Conservation (phyloP, 2,888 invertebrate species). For the Marasmarcha lunaedactyla region DNA sequence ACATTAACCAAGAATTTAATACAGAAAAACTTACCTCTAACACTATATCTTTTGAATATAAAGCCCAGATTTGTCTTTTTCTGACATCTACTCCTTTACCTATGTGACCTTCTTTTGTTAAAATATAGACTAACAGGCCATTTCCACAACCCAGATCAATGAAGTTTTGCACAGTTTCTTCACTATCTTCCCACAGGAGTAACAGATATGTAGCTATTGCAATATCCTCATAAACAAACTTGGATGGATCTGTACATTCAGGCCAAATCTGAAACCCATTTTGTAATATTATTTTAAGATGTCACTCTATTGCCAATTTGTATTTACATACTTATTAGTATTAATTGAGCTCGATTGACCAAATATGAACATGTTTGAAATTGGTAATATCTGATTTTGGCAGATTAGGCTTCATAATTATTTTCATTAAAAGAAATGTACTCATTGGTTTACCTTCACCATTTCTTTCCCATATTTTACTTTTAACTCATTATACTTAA, state of each 20-base stretch:
- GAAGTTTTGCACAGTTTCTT: constrained; percentile 69
- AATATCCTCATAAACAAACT: constrained; percentile 96
- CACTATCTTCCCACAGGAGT: constrained; percentile 77
- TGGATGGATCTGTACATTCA: constrained; percentile 92
- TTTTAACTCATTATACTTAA: constrained; percentile 80
- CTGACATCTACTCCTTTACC: constrained; percentile 90
- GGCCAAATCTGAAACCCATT: constrained; percentile 79
- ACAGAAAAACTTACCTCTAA: constrained; percentile 66
- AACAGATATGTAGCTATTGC: constrained; percentile 92
- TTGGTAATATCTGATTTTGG: no score
- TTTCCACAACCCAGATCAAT: constrained; percentile 98
- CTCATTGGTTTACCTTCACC: constrained; percentile 62
- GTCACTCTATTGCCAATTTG: no score
- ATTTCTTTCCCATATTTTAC: constrained; percentile 80
- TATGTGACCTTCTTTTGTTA: constrained; percentile 84
- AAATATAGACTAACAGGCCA: constrained; percentile 90
- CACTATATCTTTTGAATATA: constrained; percentile 74
- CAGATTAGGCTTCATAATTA: no score
- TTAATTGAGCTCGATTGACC: no score
- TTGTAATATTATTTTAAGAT: not conserved
- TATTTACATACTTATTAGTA: no score
- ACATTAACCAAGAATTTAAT: not conserved
- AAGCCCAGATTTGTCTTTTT: constrained; percentile 88
- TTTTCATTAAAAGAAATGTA: no score
- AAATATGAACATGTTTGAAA: no score